These are phyloP conservation scores for Drosophila pectinifera DNA, from an alignment of 1,140 invertebrate genomes.

Conservation along the genomic window DNA sequence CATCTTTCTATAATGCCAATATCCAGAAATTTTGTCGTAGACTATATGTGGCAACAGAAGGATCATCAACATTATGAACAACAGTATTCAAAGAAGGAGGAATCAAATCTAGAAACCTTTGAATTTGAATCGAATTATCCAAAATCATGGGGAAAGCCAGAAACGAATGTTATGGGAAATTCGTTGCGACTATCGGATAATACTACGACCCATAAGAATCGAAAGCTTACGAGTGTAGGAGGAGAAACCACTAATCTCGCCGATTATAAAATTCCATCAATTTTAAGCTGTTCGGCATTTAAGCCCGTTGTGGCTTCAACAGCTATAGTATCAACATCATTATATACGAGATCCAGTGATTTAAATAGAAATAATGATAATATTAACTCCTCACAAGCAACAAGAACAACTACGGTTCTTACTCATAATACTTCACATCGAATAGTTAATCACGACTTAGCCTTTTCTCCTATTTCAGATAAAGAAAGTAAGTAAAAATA, in stretches of 20 bases:
- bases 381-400: slow-evolving; percentile 77
- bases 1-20: slow-evolving; percentile 85
- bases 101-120: slow-evolving; percentile 60
- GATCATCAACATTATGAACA: slow-evolving; percentile 81
- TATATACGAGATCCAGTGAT: slow-evolving; percentile 63
- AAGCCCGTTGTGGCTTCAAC: slow-evolving; percentile 86
- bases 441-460: slow-evolving; percentile 8
- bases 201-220: slow-evolving; percentile 17
- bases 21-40: slow-evolving; percentile 88
- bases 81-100: slow-evolving; percentile 49
- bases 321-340: slow-evolving; percentile 61
- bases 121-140: slow-evolving; percentile 86
- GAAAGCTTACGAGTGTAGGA: slow-evolving; percentile 15
- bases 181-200: slow-evolving; percentile 8
- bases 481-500: slow-evolving; percentile 26
- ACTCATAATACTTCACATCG: slow-evolving; percentile 56
- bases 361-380: slow-evolving; percentile 52
- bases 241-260: slow-evolving; percentile 5
- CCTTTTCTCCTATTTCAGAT: slow-evolving; percentile 34
- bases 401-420: slow-evolving; percentile 85
- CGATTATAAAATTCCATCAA: slow-evolving; percentile 62
- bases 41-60: slow-evolving; percentile 88
- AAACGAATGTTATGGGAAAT: slow-evolving; percentile 27
- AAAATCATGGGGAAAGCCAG: slow-evolving; percentile 87
- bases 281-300: slow-evolving; percentile 87